Conservation (phyloP, 2,797 vertebrate species). For the Salarias fasciatus region DNA sequence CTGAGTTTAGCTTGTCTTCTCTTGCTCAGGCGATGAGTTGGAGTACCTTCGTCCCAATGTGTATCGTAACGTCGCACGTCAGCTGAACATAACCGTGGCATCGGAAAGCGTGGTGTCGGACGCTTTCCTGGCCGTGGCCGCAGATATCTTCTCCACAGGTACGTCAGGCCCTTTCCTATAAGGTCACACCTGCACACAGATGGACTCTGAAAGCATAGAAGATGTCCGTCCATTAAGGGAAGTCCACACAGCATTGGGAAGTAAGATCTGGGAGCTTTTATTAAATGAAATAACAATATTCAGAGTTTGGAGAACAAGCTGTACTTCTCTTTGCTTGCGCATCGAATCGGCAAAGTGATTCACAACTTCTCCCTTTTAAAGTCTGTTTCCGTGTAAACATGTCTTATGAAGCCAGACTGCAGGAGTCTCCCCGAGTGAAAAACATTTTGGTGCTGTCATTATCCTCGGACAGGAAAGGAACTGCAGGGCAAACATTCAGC, state of each 20-base stretch:
- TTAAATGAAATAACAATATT: conserved; percentile 26
- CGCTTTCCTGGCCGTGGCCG: conserved; percentile 93
- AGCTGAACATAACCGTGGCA: conserved; percentile 93
- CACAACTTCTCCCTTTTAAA: background rate
- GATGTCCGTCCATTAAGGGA: conserved; percentile 29
- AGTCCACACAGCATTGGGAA: conserved; percentile 25
- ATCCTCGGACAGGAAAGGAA: conserved; percentile 43
- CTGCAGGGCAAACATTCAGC: conserved; percentile 25
- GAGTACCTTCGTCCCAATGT: conserved; percentile 94
- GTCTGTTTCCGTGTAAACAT: conserved; percentile 21
- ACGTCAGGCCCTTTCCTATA: conserved; percentile 12
- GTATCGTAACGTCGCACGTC: conserved; percentile 92
- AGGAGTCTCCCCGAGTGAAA: conserved; percentile 24
- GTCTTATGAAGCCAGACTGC: background rate
- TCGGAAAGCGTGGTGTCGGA: conserved; percentile 92
- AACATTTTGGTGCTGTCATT: conserved; percentile 28
- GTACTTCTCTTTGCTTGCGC: conserved; percentile 3
- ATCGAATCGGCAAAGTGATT: background rate
- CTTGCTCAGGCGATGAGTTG: conserved; percentile 89
- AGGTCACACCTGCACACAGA: conserved; percentile 1
- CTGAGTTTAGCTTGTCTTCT: too few relatives aligned
- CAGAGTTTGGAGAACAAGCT: conserved; percentile 7
- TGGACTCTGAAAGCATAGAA: conserved; percentile 7
- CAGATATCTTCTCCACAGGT: conserved; percentile 97
- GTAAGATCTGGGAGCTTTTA: too few relatives aligned